Base-by-base conservation (phyloP, 2,113 vertebrate species). In the Fulmarus glacialis region DNA sequence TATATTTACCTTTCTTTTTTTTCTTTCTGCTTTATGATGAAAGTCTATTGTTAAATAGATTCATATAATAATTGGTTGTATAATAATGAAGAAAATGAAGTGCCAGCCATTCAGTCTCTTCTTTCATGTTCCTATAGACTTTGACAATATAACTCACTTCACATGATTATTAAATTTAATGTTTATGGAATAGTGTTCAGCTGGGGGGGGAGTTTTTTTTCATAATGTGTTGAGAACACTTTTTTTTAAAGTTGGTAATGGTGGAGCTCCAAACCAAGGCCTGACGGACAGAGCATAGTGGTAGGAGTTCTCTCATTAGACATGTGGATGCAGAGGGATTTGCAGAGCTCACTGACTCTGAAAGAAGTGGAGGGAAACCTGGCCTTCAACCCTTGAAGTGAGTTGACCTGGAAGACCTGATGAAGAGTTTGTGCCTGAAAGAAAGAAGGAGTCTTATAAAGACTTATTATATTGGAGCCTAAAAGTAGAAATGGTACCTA, bases 201-300 rank as follows among this genome's bases (percentile, higher is more conserved):
- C 45, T 12, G 4, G 4, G 15, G 6, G 10, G 19, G 3, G 22
- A 53, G 26, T 8, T 56, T 22, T n/a, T 48, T 72, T 53, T 43
- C 34, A 8, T 34, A 74, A 71, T 4, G 11, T 4, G 7, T 0
- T 3, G 42, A 42, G 19, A 60, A 50, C 1, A 2, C 1, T 16
- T 30, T 1, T 30, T 50, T 79, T 68, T 59, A 7, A 53, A 48
- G 27, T 55, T 43, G 8, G 36, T 24, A 66, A 40, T 8, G 5
- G 20, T 8, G 36, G 15, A 32, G 15, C 13, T 83, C 36, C 47
- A 17, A 72, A n/a, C 8, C 43, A 22, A 42, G 32, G 4, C 20
- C 21, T 36, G 60, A 8, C 3, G 4, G 30, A 42, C 6, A 50
- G 32, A 59, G 4, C 1, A 73, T 11, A 62, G 14, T 0, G 2